Base-by-base conservation (phyloP, 1,140 invertebrate species). In the Drosophila jambulina region DNA sequence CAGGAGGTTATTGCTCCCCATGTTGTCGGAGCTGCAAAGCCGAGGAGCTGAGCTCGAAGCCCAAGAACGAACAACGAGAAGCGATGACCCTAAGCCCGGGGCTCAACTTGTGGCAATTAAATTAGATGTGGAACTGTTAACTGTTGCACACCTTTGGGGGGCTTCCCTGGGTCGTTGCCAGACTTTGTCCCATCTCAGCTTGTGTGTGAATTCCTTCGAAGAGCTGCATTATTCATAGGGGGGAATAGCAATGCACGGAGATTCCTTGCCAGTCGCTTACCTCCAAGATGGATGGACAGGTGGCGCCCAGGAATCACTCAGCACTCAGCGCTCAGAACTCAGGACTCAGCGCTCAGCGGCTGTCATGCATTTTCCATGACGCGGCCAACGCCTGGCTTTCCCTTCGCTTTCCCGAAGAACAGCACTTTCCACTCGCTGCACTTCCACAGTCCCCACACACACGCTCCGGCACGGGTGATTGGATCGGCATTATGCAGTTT, bases 51-150 rank as follows among this genome's bases (percentile, higher is more conserved):
- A 38, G 53, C 34, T 23, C 10, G 15, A 8, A 45, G 45, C 34
- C 48, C 36, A 23, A 43, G 42, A 5, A 7, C 70, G 34, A 62
- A 61, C 27, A 53, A 54, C 40, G 29, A 61, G 42, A 21, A 43
- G 42, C 40, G 32, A 38, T 54, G 53, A 54, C 57, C 51, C 58
- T 56, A 74, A 76, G 75, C 64, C 38, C 45, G 29, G 40, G 40
- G 75, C 75, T 78, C 42, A 57, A 60, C 54, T 67, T 69, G 57
- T 53, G 75, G 75, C 75, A 78, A 78, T 78, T 78, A 78, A 78
- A 78, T 78, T 78, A 53, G 58, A 60, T 51, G 64, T 57, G 32
- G 32, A 32, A 57, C 75, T 53, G 42, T 77, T 78, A 78, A 78
- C 75, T 78, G 75, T 78, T 78, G 75, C 75, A 78, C 27, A 61